Conservation (phyloP, 2,113 vertebrate species). For the Pao palembangensis region DNA sequence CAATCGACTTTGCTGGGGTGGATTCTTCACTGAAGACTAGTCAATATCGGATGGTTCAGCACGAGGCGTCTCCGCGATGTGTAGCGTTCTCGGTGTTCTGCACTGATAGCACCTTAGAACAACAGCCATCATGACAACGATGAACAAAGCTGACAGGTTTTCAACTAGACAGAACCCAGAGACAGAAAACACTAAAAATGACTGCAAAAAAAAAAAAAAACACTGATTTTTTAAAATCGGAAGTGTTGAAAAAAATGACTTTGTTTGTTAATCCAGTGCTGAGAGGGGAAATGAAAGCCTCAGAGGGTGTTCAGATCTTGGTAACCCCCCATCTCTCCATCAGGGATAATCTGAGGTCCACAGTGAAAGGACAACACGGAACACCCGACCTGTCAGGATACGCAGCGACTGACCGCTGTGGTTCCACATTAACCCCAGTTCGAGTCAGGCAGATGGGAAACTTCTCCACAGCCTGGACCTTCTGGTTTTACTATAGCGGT, state of each 20-base stretch:
- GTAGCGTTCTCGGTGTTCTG: conserved; percentile 24
- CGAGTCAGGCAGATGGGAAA: conserved; percentile 32
- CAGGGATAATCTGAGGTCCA: conserved; percentile 8
- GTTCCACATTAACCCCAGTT: conserved; percentile 40
- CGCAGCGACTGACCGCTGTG: conserved; percentile 9
- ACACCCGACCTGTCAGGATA: conserved; percentile 4
- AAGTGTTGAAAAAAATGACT: not conserved
- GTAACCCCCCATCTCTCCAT: conserved; percentile 20
- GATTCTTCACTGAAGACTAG: not conserved
- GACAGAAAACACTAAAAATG: not conserved
- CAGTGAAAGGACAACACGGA: not conserved
- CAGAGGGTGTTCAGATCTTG: conserved; percentile 20
- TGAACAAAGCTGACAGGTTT: conserved; percentile 28
- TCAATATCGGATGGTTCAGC: conserved; percentile 33
- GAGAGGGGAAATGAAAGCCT: conserved; percentile 4
- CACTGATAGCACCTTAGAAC: conserved; percentile 32
- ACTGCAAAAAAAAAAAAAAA: not conserved
- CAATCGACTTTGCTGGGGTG: conserved; percentile 25
- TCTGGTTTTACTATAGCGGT: not conserved
- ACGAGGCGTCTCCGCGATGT: conserved; percentile 6
- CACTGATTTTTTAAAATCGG: no score
- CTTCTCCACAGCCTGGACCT: conserved; percentile 22
- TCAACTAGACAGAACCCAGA: not conserved
- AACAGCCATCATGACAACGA: conserved; percentile 23
- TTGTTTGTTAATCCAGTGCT: not conserved